A percentile compares a stretch with the other conserved stretches of the same genome.
Evolutionary conservation across 2,888 invertebrate genomes (phyloP).

Genomic region (Patella caerulea): DNA sequence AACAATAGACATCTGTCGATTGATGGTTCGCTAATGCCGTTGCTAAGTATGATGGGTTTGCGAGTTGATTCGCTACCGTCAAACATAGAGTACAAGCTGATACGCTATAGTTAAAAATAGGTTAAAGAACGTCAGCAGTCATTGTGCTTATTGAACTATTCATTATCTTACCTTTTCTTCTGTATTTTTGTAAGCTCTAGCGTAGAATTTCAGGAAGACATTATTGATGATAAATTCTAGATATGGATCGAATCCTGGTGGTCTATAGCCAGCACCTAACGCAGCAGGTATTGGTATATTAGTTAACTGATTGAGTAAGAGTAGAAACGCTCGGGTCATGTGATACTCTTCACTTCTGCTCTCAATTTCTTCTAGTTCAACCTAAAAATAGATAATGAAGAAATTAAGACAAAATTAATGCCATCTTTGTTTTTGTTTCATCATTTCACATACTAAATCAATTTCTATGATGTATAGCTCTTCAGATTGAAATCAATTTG

Average conservation of each 20-base stretch:
- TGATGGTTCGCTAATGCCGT: too few relatives aligned
- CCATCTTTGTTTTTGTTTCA: too few relatives aligned
- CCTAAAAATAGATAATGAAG: conserved; percentile 74
- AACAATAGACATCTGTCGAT: too few relatives aligned
- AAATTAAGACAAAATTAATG: not conserved
- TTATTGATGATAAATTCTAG: conserved; percentile 84
- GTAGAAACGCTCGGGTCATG: conserved; percentile 85
- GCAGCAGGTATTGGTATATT: conserved; percentile 67
- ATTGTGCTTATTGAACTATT: not conserved
- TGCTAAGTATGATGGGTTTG: too few relatives aligned
- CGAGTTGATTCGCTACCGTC: too few relatives aligned
- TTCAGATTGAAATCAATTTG: too few relatives aligned
- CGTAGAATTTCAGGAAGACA: conserved; percentile 84
- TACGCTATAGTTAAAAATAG: too few relatives aligned
- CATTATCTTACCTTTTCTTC: conserved; percentile 77
- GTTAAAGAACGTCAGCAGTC: too few relatives aligned
- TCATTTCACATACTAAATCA: too few relatives aligned
- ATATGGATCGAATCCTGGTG: conserved; percentile 91
- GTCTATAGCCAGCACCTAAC: conserved; percentile 84
- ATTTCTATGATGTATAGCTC: too few relatives aligned
- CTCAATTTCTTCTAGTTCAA: conserved; percentile 94
- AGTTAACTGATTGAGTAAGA: conserved; percentile 82
- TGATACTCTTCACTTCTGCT: conserved; percentile 92
- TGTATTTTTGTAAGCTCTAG: conserved; percentile 84
- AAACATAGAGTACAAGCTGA: too few relatives aligned